Percentiles rank a stretch among this genome's conserved stretches.
phyloP scores from a whole-genome alignment of 2,797 vertebrate species.

The Rhinichthys osculus region DNA sequence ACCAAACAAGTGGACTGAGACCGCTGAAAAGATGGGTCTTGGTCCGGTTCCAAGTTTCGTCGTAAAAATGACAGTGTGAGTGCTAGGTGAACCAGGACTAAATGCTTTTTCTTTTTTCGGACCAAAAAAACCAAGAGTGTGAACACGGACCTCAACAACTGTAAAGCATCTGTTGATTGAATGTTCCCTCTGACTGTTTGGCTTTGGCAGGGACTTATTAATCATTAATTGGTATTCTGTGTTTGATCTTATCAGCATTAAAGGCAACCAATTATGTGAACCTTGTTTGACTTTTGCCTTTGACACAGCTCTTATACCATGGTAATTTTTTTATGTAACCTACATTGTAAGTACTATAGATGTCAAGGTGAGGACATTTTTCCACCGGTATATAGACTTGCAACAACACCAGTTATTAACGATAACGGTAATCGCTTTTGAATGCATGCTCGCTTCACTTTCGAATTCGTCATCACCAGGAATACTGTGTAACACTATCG shows the following conservation, averaged over 20 bases:
- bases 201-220: neutral
- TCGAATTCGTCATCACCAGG: too few species aligned
- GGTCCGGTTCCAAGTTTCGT: too few species aligned
- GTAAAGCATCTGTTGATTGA: neutral
- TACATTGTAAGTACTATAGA: neutral
- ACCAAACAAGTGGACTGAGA: too few species aligned
- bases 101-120: neutral
- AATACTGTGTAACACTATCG: too few species aligned
- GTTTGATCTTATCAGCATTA: neutral
- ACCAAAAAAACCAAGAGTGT: neutral
- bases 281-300: neutral
- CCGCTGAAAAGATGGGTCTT: too few species aligned
- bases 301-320: neutral
- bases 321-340: neutral
- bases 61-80: neutral
- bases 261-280: neutral
- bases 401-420: too few species aligned
- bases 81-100: neutral
- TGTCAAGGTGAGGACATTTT: too few species aligned
- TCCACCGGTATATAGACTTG: too few species aligned
- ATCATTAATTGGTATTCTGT: neutral
- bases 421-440: too few species aligned
- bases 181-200: neutral
- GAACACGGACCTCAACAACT: neutral
- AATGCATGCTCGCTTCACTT: too few species aligned